Percentiles rank a stretch among this genome's conserved stretches.
phyloP scores from a whole-genome alignment of 2,797 vertebrate genomes.

The Fistularia commersonii region DNA sequence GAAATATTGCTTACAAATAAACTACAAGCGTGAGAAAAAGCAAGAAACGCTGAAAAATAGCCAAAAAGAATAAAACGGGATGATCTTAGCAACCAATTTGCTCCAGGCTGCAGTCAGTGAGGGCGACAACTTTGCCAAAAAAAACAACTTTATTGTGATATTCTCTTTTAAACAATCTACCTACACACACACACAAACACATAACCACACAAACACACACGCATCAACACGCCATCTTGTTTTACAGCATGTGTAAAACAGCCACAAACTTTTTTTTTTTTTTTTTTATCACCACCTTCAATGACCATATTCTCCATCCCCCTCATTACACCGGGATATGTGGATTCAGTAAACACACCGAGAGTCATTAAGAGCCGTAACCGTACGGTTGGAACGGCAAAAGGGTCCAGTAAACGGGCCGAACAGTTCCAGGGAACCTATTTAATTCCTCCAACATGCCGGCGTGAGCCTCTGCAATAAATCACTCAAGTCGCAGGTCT shows the following conservation, averaged over 20 bases:
- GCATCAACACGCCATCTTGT: conserved; percentile 1
- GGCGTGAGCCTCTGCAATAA: conserved; percentile 60
- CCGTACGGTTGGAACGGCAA: conserved; percentile 67
- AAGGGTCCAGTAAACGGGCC: conserved; percentile 61
- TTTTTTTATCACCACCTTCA: conserved; percentile 55
- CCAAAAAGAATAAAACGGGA: no score
- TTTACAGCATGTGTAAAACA: conserved; percentile 58
- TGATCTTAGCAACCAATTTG: no score
- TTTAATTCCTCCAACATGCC: conserved; percentile 73
- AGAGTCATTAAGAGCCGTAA: conserved; percentile 77
- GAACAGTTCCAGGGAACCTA: conserved; percentile 66
- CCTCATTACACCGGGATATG: conserved; percentile 71
- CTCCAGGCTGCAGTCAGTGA: no score
- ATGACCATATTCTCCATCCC: conserved; percentile 44
- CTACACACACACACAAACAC: neutral
- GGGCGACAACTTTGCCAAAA: no score
- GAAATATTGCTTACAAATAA: no score
- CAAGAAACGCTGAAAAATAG: no score
- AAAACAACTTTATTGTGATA: no score
- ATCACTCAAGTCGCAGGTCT: conserved; percentile 63
- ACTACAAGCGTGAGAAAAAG: no score
- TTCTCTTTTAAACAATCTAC: no score
- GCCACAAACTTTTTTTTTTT: conserved; percentile 52
- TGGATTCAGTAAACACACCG: conserved; percentile 74
- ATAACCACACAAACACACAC: no score